Base-by-base conservation (phyloP, 2,797 vertebrate species). In the Leuciscus waleckii region DNA sequence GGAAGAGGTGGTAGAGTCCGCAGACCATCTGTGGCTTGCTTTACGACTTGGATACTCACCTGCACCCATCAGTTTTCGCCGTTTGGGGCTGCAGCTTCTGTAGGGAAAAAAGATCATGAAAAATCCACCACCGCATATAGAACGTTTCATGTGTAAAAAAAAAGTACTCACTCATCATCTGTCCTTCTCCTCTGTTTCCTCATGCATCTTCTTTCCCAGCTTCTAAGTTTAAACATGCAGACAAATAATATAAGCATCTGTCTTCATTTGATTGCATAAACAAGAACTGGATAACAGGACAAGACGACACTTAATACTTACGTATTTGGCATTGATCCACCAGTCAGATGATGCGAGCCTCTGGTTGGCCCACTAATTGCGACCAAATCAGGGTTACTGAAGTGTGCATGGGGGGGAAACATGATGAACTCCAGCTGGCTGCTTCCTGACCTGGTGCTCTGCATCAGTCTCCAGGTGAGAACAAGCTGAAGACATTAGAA, bases 41-140 rank as follows among this genome's bases (percentile, higher is more conserved):
- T 87, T 85, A 2, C 85, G 29, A 74, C 75, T 80, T 1, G 87
- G 82, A 75, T 81, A 90, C 56, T 91, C 91, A 37, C 88, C 87
- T 49, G 69, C 93, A 7, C 83, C 89, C 91, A 93, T 94, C 86
- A 96, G 83, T 88, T 90, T 93, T 61, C 93, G 92, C 85, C 92
- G 93, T 91, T 96, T 96, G 65, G 95, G 92, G 89, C 92, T 93
- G 90, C 93, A 95, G 74, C 91, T 94, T 89, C 95, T 96, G 88
- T 51, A 85, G 35, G 14, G 49, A 8, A 46, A 76, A 46, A 39
- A 41, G n/a, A 35, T 17, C 16, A 71, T 71, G 37, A 56, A 85
- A 73, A 49, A 16, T 37, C 4, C 43, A 39, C 10, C 14, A 23
- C 17, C 4, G 0, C 51, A 49, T 5, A 56, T 17, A 75, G 37